Evolutionary conservation across 2,888 invertebrate genomes (phyloP), one percentile per base, ranked within the genome.

Genomic region (Willowsia nigromaculata): DNA sequence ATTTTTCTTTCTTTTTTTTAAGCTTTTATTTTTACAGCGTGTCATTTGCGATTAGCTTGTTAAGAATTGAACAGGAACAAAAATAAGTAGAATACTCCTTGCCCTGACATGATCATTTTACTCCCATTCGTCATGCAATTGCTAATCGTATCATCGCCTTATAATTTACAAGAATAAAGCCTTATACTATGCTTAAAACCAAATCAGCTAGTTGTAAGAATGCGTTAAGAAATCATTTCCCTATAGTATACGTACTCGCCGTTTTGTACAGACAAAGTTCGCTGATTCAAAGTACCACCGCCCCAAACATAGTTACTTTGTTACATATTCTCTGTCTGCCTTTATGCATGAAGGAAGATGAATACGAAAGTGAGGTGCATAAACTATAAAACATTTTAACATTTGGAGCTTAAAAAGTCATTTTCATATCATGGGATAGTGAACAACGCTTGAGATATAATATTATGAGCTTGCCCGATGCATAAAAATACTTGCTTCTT

Each of bases 341-440:
- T 53, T 78, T 62, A 81, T 81, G 81, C 62, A 81, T 43, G 81
- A 81, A 13, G 59, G 62, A 59, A 37, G 81, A 40, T 22, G 81
- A 81, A 59, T 62, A 40, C 43, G 81, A 59, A 81, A 81, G 81
- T 43, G 15, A 40, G 43, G 59, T 62, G 18, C 11, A 37, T 68
- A 59, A 25, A 53, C 53, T 53, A 11, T 53, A 53, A 53, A 11
- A 18, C 18, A 22, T 5, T 18, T 6, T 6, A 3, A 43, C 11
- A 43, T 43, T 9, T 6, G 43, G 43, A 43, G 1, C 13, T 9
- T 9, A 43, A 6, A 6, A 43, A 43, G 13, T 37, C 5, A n/a
- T n/a, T n/a, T n/a, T n/a, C n/a, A n/a, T n/a, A n/a, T n/a, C n/a
- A n/a, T n/a, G n/a, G n/a, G n/a, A n/a, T n/a, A n/a, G n/a, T n/a